Base-by-base conservation (phyloP, 2,797 vertebrate genomes). In the Discoglossus pictus region DNA sequence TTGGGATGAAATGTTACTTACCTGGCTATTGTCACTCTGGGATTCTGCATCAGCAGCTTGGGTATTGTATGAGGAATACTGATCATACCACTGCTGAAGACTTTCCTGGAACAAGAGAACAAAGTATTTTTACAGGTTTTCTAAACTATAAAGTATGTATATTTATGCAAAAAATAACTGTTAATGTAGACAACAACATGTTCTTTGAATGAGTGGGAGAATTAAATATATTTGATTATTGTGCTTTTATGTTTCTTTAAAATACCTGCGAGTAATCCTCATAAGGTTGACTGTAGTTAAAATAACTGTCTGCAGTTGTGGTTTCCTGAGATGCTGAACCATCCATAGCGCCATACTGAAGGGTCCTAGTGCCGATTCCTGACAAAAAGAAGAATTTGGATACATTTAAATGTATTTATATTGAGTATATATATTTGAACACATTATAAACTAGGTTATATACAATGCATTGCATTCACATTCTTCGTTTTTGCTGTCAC, bases 41-140 rank as follows among this genome's bases (percentile, higher is more conserved):
- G 88, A 90, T 43, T 89, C 88, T 24, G 65, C 40, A 55, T 76
- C 70, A 68, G 69, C 1, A n/a, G n/a, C n/a, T n/a, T n/a, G n/a
- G 27, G 59, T 42, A 63, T 13, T 73, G 54, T 56, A 76, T 2
- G 80, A 66, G 65, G 66, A 72, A 61, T 86, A 93, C 60, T 89
- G 87, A 71, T 93, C 89, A 83, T 91, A 93, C 89, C 89, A 92
- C 58, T 92, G 89, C 82, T 91, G 92, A 78, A 86, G 85, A 82
- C 86, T 86, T 74, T 92, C 91, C 89, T 90, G 65, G n/a, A 67
- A 77, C 15, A 73, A 16, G 62, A 65, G 71, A 11, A 16, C 17
- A 23, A 16, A 53, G n/a, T n/a, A n/a, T n/a, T n/a, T n/a, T n/a
- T n/a, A n/a, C n/a, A n/a, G n/a, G n/a, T n/a, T n/a, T n/a, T n/a